Percentiles rank a stretch among this genome's conserved stretches.
These are phyloP conservation scores for Cydia amplana DNA, from an alignment of 1,140 invertebrate genomes.

Conservation along the genomic window DNA sequence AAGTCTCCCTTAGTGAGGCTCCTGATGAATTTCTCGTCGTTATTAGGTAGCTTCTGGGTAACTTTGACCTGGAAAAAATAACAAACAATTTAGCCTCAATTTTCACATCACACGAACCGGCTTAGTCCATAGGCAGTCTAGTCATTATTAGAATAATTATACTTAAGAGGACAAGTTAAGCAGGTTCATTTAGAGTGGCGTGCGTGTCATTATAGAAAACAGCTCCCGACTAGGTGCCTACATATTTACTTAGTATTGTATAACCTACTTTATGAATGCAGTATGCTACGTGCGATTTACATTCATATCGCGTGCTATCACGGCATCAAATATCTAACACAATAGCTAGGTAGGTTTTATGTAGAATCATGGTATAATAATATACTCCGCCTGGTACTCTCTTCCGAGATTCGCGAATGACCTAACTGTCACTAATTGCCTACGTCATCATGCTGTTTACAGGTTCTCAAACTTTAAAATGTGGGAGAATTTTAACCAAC, in stretches of 20 bases:
- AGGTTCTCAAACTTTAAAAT: too few species aligned
- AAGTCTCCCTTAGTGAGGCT: slow-evolving; percentile 95
- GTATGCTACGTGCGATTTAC: not conserved
- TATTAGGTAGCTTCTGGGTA: slow-evolving; percentile 91
- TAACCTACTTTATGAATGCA: not conserved
- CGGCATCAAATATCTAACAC: not conserved
- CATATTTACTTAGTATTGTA: not conserved
- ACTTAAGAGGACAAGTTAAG: not conserved
- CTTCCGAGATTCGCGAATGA: too few species aligned
- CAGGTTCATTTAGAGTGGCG: not conserved
- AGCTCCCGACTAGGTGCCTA: not conserved
- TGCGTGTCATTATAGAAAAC: not conserved
- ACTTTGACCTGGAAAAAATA: slow-evolving; percentile 84
- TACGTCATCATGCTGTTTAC: too few species aligned
- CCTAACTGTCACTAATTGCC: too few species aligned
- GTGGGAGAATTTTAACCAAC: too few species aligned
- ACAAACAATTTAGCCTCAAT: slow-evolving; percentile 8
- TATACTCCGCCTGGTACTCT: too few species aligned
- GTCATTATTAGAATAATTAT: slow-evolving; percentile 4
- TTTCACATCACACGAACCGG: slow-evolving; percentile 1
- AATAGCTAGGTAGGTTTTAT: not conserved
- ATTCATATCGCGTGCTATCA: not conserved
- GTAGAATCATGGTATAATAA: not conserved
- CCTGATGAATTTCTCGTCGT: slow-evolving; percentile 94
- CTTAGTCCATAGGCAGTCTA: not conserved